Evolutionary conservation across 2,888 invertebrate genomes (phyloP).

Genomic region (Scaptomyza tumidula): DNA sequence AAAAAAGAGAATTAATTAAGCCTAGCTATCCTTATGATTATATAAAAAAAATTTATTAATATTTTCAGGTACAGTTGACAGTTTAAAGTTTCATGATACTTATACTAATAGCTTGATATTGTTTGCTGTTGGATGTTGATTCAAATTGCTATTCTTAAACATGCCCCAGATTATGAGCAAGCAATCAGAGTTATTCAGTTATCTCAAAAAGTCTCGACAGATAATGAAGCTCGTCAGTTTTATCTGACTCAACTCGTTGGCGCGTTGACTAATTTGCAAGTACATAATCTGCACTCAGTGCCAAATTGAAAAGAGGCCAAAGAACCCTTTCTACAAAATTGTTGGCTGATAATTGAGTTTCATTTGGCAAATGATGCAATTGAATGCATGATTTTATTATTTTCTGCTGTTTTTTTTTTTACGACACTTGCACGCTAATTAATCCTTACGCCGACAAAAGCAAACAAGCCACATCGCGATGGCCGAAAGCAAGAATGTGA

Average conservation of each 20-base stretch:
- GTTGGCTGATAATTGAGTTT: conserved; percentile 63
- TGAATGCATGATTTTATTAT: conserved; percentile 73
- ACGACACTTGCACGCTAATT: conserved; percentile 82
- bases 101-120: background rate
- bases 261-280: conserved; percentile 32
- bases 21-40: too few species aligned
- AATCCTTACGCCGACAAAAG: conserved; percentile 77
- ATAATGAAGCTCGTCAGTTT: conserved; percentile 6
- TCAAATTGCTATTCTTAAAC: background rate
- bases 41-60: too few species aligned
- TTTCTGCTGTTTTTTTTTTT: conserved; percentile 33
- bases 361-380: conserved; percentile 78
- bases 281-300: conserved; percentile 34
- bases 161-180: background rate
- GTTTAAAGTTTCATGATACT: background rate
- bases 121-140: background rate
- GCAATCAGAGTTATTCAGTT: conserved; percentile 18
- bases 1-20: background rate
- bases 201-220: conserved; percentile 6
- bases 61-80: background rate
- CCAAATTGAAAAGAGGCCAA: conserved; percentile 42
- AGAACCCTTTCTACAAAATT: conserved; percentile 36
- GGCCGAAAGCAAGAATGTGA: conserved; percentile 10
- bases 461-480: conserved; percentile 53
- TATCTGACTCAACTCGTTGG: conserved; percentile 43